Evolutionary conservation across 1,140 invertebrate genomes (phyloP), one percentile per base, ranked within the genome.

Genomic region (Diplogasteroides magnus): DNA sequence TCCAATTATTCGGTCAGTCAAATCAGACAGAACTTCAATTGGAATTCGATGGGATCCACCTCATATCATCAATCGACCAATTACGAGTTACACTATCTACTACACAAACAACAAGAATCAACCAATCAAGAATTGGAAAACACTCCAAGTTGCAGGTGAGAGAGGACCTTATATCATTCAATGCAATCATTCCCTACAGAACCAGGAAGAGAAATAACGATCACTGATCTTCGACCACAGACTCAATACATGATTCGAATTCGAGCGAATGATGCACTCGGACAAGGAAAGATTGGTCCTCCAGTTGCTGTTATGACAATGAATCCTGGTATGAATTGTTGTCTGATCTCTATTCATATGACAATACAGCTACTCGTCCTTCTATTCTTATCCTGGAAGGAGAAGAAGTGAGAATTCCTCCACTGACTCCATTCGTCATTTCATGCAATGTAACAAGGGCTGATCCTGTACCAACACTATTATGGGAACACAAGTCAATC

Each of bases 71-170:
- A 82, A 83, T 66, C 66, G 81, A n/a, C 80, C 80, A 55, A 70
- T 82, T 55, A 82, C 81, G 2, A 66, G 64, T 13, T 82, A 82
- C 63, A 79, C 80, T 19, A 62, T 82, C 26, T 80, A 82, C 60
- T 82, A 82, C 76, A 82, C 80, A 3, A 82, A 71, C n/a, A 78
- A 82, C 56, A 65, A 60, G 48, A 61, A 74, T 37, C 77, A 81
- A 60, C 79, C 80, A 3, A 62, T 82, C n/a, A 76, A 75, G 55
- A 78, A 78, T 65, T 77, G 80, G 78, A 74, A 79, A 59, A 68
- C 69, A 25, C 14, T 81, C 1, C 62, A 74, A 64, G 75, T 81
- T 31, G 61, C 78, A 25, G 76, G 68, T 76, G 0, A 1, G 28
- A 58, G 25, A 23, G 71, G 61, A 48, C 32, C 25, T 48, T 37